Evolutionary conservation across 2,113 vertebrate genomes (phyloP), one percentile per base, ranked within the genome.

Genomic region (Pterocles gutturalis): DNA sequence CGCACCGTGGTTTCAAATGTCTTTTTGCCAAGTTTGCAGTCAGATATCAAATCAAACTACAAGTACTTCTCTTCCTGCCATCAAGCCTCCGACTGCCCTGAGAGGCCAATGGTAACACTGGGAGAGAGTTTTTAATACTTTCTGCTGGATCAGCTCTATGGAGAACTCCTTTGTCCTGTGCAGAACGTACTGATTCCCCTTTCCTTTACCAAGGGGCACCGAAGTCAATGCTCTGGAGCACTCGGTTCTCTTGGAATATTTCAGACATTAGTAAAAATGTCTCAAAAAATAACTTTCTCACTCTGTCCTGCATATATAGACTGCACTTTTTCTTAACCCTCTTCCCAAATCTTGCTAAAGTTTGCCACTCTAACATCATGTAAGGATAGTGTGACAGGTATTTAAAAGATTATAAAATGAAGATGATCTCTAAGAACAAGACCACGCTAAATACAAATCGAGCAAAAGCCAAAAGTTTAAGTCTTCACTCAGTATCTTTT

Each of bases 1-100:
- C 0, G 1, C 20, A 15, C 41, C 16, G 24, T 3, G 25, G 41
- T 45, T 75, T 66, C 67, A 46, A 43, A 64, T 1, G 1, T 21
- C 36, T 43, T 43, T 66, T 25, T n/a, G 25, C 49, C 70, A 55
- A 55, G 25, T 34, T 60, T 2, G 13, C 22, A 36, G 72, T 55
- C 48, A 77, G 33, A 12, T 38, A 62, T 10, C 41, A 46, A 45
- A 31, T 53, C 36, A 36, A 67, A 36, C 41, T 46, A 11, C 11
- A 5, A 1, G 2, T 3, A 29, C 33, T 46, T 76, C 43, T 82
- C 64, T 17, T 67, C 14, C 25, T 46, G 38, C 17, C 83, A 70
- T 29, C 66, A 64, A 24, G 13, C 16, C 25, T 12, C 60, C 5
- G 2, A 38, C 31, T 9, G 24, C 73, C 61, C 58, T 8, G 45